Conservation (phyloP, 2,888 invertebrate species). For the Diogma glabrata region DNA sequence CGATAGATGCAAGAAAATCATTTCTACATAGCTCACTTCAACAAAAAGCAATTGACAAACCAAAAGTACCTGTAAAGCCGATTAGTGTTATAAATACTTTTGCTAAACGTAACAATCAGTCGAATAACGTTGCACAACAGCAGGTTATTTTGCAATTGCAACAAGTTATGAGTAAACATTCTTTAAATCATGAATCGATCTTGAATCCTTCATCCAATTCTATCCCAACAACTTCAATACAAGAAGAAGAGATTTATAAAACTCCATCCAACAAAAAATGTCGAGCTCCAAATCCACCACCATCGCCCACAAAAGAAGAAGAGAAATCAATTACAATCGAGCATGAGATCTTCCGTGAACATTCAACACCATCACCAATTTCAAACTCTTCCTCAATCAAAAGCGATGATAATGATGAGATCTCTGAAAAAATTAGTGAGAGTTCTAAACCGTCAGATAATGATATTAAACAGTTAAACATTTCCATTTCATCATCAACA, state of each 20-base stretch:
- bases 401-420: not conserved
- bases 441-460: constrained; percentile 1
- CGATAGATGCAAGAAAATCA: constrained; percentile 47
- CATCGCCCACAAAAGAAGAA: not conserved
- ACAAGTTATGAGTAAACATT: constrained; percentile 35
- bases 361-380: not conserved
- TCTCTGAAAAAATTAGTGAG: constrained; percentile 10
- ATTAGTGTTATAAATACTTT: constrained; percentile 43
- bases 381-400: not conserved
- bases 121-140: constrained; percentile 31
- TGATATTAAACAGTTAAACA: not conserved
- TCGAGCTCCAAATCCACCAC: constrained; percentile 65
- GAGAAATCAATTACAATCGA: no score
- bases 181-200: constrained; percentile 36
- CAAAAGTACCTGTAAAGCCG: constrained; percentile 63
- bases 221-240: constrained; percentile 47
- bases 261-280: constrained; percentile 48
- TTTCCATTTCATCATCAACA: constrained; percentile 32
- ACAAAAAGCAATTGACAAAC: constrained; percentile 41
- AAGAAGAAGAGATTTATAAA: constrained; percentile 15
- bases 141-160: constrained; percentile 44
- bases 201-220: constrained; percentile 37
- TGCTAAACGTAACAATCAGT: constrained; percentile 37
- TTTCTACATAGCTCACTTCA: constrained; percentile 60
- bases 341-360: no score